Conservation (phyloP, 2,888 invertebrate genomes). For the Glyphotaelius pellucidus region DNA sequence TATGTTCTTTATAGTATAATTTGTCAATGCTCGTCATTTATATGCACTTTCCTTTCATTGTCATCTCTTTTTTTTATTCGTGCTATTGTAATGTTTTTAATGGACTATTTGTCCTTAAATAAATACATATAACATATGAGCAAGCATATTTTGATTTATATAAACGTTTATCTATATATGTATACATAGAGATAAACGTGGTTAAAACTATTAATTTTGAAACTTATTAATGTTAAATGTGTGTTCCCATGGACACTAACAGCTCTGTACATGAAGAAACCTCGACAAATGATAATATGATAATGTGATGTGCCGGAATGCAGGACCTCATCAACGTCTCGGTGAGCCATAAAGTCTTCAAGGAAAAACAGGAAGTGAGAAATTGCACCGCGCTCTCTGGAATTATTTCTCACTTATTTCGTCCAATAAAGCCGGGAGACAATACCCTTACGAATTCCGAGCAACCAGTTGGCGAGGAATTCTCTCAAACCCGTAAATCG, state of each 20-base stretch:
- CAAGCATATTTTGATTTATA: too few relatives aligned
- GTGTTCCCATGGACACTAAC: background rate
- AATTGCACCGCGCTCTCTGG: background rate
- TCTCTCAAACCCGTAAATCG: slow-evolving; percentile 2
- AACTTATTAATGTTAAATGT: background rate
- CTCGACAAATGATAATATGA: slow-evolving; percentile 2
- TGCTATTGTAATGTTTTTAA: too few relatives aligned
- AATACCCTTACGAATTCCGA: background rate
- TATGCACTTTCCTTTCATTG: too few relatives aligned
- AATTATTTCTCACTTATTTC: background rate
- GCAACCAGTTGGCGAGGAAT: background rate
- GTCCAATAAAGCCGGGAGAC: background rate
- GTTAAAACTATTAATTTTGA: too few relatives aligned
- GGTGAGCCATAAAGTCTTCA: background rate
- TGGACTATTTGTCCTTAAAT: too few relatives aligned
- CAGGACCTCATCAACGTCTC: background rate
- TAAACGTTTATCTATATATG: too few relatives aligned
- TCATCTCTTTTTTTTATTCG: too few relatives aligned
- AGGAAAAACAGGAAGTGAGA: background rate
- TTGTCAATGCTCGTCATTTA: too few relatives aligned
- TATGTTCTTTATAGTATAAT: too few relatives aligned
- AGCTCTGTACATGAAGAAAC: background rate
- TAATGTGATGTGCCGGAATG: background rate
- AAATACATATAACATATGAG: too few relatives aligned
- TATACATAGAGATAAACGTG: too few relatives aligned